phyloP scores from a whole-genome alignment of 2,113 vertebrate species.

The Propithecus coquereli region DNA sequence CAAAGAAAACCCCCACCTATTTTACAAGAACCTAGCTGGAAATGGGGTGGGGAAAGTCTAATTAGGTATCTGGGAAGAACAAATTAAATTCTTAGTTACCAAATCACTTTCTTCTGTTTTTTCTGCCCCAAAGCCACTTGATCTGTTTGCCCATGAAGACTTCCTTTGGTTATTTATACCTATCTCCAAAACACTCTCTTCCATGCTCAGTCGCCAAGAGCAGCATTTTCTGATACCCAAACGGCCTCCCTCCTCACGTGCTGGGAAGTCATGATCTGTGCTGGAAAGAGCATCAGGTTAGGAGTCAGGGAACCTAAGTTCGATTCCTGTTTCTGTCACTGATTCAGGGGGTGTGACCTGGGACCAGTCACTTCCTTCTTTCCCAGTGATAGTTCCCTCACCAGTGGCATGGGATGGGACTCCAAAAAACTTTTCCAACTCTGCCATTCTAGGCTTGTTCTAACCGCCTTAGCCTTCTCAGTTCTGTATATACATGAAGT shows the following conservation, averaged over 20 bases:
- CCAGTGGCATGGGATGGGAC: background rate
- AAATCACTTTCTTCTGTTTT: constrained; percentile 18
- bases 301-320: background rate
- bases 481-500: background rate
- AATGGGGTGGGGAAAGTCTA: background rate
- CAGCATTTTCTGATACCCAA: background rate
- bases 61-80: background rate
- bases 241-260: background rate
- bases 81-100: constrained; percentile 6
- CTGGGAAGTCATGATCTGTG: background rate
- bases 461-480: background rate
- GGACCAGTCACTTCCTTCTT: constrained; percentile 6
- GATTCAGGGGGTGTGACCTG: background rate
- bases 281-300: background rate
- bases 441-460: background rate
- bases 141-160: background rate
- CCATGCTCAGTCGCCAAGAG: background rate
- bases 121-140: background rate
- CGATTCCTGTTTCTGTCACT: background rate
- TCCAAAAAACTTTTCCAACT: background rate
- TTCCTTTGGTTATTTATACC: constrained; percentile 11
- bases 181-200: background rate
- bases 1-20: background rate
- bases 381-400: background rate
- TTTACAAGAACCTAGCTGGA: background rate